These are phyloP conservation scores for Cardiocondyla obscurior DNA, from an alignment of 1,140 invertebrate species.

Conservation along the genomic window DNA sequence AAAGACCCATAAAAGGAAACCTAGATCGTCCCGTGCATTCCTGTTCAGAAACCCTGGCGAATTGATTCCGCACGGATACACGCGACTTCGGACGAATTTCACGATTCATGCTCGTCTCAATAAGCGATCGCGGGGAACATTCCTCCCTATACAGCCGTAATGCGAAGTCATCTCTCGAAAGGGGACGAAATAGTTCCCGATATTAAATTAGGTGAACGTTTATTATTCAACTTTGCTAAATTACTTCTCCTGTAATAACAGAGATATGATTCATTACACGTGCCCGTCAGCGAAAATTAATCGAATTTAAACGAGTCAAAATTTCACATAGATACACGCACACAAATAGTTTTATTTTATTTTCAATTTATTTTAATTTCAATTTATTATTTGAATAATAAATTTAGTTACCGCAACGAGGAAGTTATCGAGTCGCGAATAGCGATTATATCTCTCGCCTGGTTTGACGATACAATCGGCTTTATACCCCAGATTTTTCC, in stretches of 20 bases:
- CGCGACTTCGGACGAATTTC: conserved; percentile 22
- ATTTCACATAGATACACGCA: too few relatives aligned
- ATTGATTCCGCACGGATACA: conserved; percentile 44
- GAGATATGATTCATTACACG: background rate
- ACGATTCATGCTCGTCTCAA: conserved; percentile 54
- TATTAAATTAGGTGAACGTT: conserved; percentile 31
- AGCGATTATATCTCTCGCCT: too few relatives aligned
- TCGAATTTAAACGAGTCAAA: too few relatives aligned
- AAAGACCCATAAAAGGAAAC: background rate
- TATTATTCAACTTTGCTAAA: conserved; percentile 4
- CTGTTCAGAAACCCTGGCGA: conserved; percentile 2
- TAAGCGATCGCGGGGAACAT: conserved; percentile 32
- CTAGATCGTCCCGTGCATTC: background rate
- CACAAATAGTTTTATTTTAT: too few relatives aligned
- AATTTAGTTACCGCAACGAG: too few relatives aligned
- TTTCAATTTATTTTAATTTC: too few relatives aligned
- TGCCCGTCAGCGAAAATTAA: too few relatives aligned
- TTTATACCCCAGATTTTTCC: too few relatives aligned
- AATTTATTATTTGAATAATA: too few relatives aligned
- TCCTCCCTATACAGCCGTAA: conserved; percentile 11
- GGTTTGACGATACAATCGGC: too few relatives aligned
- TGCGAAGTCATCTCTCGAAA: conserved; percentile 31
- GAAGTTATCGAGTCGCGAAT: too few relatives aligned
- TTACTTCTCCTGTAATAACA: conserved; percentile 1
- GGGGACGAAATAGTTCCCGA: conserved; percentile 4